Evolutionary conservation across 1,140 invertebrate genomes (phyloP).

Genomic region (Drosophila obscura): DNA sequence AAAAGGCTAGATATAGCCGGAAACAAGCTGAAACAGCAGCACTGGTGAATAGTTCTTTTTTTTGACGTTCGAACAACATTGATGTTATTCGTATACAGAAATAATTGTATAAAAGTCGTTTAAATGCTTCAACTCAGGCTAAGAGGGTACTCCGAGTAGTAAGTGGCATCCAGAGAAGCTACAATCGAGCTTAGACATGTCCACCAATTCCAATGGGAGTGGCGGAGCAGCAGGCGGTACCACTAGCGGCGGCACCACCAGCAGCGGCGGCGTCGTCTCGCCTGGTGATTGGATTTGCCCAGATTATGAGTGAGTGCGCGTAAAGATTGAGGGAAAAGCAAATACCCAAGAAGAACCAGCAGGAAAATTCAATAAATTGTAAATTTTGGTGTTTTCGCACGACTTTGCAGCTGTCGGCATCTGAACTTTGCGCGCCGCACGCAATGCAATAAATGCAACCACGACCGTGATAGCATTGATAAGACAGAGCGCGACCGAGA

Average conservation of each 20-base stretch:
- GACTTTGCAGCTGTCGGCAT: slow-evolving; percentile 91
- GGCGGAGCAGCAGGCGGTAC: slow-evolving; percentile 29
- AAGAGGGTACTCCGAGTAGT: slow-evolving; percentile 26
- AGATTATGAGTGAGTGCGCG: slow-evolving; percentile 84
- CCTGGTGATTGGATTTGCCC: slow-evolving; percentile 86
- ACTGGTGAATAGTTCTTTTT: too few species aligned
- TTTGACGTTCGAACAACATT: slow-evolving; percentile 10
- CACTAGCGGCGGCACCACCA: slow-evolving; percentile 1
- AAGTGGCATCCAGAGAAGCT: slow-evolving; percentile 7
- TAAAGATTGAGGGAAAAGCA: slow-evolving; percentile 55
- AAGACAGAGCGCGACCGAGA: slow-evolving; percentile 62
- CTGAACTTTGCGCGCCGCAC: slow-evolving; percentile 96
- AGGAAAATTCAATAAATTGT: slow-evolving; percentile 45
- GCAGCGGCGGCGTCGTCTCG: slow-evolving; percentile 51
- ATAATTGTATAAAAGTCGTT: slow-evolving; percentile 59
- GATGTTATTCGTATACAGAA: slow-evolving; percentile 58
- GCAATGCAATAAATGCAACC: slow-evolving; percentile 95
- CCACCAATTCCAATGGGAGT: slow-evolving; percentile 52
- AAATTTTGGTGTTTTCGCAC: slow-evolving; percentile 39
- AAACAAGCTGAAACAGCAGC: too few species aligned
- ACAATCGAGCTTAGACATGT: slow-evolving; percentile 49
- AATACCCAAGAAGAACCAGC: slow-evolving; percentile 14
- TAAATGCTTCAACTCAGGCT: slow-evolving; percentile 40
- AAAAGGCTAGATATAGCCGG: too few species aligned
- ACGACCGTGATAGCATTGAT: slow-evolving; percentile 62